phyloP scores from a whole-genome alignment of 2,888 invertebrate species.

The Epirrhoe alternata region DNA sequence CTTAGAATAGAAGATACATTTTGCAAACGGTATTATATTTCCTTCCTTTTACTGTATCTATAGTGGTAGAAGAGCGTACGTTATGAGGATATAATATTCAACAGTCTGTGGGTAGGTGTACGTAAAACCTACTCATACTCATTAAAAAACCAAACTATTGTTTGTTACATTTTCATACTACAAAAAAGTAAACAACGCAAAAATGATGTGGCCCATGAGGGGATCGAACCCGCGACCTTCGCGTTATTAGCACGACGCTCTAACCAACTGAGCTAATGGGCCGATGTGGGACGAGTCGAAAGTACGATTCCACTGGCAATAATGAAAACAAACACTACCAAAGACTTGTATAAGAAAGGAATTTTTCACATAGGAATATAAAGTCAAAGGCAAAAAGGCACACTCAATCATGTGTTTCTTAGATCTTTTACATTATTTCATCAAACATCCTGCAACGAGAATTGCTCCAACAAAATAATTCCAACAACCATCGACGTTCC shows the following conservation, averaged over 20 bases:
- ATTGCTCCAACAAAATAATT: not conserved
- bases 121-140: no score
- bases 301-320: conserved; percentile 5
- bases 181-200: conserved; percentile 7
- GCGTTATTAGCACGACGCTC: conserved; percentile 39
- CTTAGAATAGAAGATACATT: not conserved
- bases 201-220: conserved; percentile 33
- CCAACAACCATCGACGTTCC: not conserved
- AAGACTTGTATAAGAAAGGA: no score
- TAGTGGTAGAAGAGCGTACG: not conserved
- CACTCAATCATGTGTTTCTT: no score
- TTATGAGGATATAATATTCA: no score
- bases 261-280: conserved; percentile 40
- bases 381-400: no score
- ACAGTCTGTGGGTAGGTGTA: not conserved
- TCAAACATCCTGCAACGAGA: no score
- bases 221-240: conserved; percentile 40
- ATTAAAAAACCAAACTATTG: no score
- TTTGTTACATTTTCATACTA: no score
- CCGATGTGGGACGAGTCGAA: not conserved
- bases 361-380: no score
- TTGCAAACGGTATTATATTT: not conserved
- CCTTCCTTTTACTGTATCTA: not conserved
- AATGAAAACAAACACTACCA: no score
- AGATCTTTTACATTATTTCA: no score